phyloP scores from a whole-genome alignment of 2,888 invertebrate species.

The Ellobium chinense region DNA sequence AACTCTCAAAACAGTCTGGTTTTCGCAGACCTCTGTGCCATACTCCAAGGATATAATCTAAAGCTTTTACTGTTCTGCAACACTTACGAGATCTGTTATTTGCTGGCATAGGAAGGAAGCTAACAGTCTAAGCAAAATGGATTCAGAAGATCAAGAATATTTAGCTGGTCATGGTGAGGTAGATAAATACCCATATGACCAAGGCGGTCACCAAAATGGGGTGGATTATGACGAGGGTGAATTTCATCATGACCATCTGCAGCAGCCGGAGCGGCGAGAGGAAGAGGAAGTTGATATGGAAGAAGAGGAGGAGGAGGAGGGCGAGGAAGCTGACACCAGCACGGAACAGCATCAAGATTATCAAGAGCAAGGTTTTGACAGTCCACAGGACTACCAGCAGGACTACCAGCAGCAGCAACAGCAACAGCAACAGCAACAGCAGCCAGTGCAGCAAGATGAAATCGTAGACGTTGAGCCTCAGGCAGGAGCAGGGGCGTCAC shows the following conservation, averaged over 20 bases:
- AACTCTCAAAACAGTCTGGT: too few species aligned
- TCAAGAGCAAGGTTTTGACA: slow-evolving; percentile 16
- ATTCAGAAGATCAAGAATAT: background rate
- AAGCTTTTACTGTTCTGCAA: too few species aligned
- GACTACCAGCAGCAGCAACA: slow-evolving; percentile 16
- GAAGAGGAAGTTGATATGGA: slow-evolving; percentile 19
- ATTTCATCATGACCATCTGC: background rate
- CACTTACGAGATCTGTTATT: too few species aligned
- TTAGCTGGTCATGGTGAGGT: background rate
- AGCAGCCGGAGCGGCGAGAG: background rate
- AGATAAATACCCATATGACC: background rate
- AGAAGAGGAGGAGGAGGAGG: slow-evolving; percentile 15
- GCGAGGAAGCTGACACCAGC: background rate
- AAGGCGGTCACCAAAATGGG: background rate
- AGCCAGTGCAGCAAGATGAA: background rate
- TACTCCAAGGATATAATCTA: too few species aligned
- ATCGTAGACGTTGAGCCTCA: background rate
- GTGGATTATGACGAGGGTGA: background rate
- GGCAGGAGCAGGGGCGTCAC: background rate
- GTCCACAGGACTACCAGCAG: background rate
- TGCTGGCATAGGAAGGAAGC: background rate
- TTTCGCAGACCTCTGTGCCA: background rate
- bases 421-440: background rate
- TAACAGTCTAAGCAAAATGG: background rate
- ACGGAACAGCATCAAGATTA: slow-evolving; percentile 9